Percentiles rank a stretch among this genome's conserved stretches.
These are phyloP conservation scores for Drosophila pallidifrons DNA, from an alignment of 1,140 invertebrate species.

Conservation along the genomic window DNA sequence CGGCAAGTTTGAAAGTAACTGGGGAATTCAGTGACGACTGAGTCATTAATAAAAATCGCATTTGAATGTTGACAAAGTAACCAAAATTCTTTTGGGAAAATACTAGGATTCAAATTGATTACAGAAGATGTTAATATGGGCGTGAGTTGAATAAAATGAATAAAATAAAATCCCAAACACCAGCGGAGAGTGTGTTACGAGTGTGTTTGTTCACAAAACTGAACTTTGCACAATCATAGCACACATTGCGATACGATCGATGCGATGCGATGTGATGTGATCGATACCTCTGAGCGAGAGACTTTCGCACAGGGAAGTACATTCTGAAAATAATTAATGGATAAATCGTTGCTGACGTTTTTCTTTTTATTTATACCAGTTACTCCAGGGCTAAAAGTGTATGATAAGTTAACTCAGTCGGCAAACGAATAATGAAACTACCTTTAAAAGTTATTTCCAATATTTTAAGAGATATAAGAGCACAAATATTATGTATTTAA, in stretches of 20 bases:
- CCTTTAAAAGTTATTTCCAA: too few species aligned
- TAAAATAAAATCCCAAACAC: constrained; percentile 1
- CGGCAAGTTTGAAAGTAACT: not conserved
- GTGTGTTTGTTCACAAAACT: not conserved
- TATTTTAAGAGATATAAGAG: too few species aligned
- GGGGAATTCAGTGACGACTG: not conserved
- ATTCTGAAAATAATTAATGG: constrained; percentile 18
- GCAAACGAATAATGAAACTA: too few species aligned
- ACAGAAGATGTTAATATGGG: not conserved
- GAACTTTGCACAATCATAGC: constrained; percentile 25
- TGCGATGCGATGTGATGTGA: too few species aligned
- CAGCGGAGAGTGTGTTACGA: constrained; percentile 6
- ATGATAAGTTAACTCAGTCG: too few species aligned
- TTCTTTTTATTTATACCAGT: not conserved
- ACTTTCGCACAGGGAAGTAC: constrained; percentile 28
- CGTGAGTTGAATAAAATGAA: constrained; percentile 5
- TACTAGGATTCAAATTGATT: not conserved
- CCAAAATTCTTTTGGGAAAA: not conserved
- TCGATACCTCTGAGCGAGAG: not conserved
- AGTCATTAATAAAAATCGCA: not conserved
- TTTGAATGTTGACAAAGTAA: not conserved
- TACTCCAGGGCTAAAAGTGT: too few species aligned
- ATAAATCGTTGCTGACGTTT: constrained; percentile 17
- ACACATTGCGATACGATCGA: not conserved
- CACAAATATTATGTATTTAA: too few species aligned